Evolutionary conservation across 1,140 invertebrate species (phyloP).

Genomic region (Neodiprion fabricii): DNA sequence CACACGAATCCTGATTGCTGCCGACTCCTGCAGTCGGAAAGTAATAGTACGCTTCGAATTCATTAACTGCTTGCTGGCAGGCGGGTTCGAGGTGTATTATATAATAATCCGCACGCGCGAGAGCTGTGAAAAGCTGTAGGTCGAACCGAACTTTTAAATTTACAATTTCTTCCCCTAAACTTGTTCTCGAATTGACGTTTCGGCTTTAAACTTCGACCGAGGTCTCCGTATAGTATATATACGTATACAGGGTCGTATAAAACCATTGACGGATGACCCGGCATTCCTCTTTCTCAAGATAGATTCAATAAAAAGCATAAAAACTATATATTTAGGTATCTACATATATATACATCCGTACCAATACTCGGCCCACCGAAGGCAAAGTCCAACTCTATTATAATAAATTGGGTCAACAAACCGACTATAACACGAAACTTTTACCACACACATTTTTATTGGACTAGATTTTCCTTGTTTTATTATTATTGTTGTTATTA

Average conservation of each 20-base stretch:
- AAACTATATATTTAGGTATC: background rate
- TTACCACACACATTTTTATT: slow-evolving; percentile 51
- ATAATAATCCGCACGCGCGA: no score
- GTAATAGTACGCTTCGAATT: no score
- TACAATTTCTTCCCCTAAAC: background rate
- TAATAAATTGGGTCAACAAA: slow-evolving; percentile 50
- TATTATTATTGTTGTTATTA: no score
- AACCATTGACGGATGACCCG: no score
- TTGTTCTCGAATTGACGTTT: background rate
- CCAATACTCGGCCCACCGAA: background rate
- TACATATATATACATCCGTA: no score
- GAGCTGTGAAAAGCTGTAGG: no score
- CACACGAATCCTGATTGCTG: background rate
- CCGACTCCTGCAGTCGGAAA: no score
- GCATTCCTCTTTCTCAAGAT: background rate
- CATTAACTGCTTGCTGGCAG: no score
- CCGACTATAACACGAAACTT: slow-evolving; percentile 51
- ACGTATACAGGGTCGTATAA: background rate
- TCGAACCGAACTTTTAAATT: background rate
- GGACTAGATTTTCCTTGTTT: slow-evolving; percentile 30
- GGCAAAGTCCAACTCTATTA: slow-evolving; percentile 43
- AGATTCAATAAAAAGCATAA: background rate
- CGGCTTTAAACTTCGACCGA: background rate
- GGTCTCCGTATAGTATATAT: background rate
- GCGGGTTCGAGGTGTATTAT: no score